Evolutionary conservation across 2,797 vertebrate genomes (phyloP).

Genomic region (Echeneis naucrates): DNA sequence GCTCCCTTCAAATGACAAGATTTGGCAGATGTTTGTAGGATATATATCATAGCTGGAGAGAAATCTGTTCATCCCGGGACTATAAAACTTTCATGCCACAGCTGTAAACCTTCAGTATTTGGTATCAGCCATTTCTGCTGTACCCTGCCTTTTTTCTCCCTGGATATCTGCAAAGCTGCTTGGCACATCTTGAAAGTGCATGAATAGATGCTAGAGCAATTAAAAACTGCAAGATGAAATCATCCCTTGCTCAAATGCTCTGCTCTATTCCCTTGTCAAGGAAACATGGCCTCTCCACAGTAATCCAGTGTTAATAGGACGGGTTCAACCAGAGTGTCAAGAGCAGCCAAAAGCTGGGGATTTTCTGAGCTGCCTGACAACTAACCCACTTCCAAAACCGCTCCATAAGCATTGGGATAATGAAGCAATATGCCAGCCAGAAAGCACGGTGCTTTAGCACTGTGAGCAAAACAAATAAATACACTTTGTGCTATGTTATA

Average conservation of each 20-base stretch:
- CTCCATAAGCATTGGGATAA: constrained; percentile 89
- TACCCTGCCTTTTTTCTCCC: constrained; percentile 57
- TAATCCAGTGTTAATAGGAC: constrained; percentile 90
- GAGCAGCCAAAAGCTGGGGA: constrained; percentile 89
- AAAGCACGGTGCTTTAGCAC: constrained; percentile 50
- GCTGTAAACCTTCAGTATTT: constrained; percentile 54
- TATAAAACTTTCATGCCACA: constrained; percentile 69
- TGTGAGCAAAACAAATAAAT: constrained; percentile 65
- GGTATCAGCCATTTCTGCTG: constrained; percentile 67
- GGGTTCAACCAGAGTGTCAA: constrained; percentile 95
- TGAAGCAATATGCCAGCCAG: constrained; percentile 85
- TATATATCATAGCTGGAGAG: constrained; percentile 38
- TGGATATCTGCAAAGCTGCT: constrained; percentile 61
- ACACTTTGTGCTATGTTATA: constrained; percentile 86
- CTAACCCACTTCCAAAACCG: constrained; percentile 89
- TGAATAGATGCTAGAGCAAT: constrained; percentile 82
- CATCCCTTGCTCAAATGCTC: constrained; percentile 83
- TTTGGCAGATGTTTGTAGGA: constrained; percentile 42
- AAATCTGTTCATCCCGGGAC: constrained; percentile 55
- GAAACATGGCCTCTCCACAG: constrained; percentile 80
- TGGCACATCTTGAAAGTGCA: constrained; percentile 72
- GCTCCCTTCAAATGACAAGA: constrained; percentile 24
- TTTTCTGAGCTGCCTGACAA: constrained; percentile 91
- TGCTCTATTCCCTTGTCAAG: constrained; percentile 87
- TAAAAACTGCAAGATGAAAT: constrained; percentile 87